Percentiles rank a stretch among this genome's conserved stretches.
Conservation (phyloP, 2,888 invertebrate genomes). For the Aphidius colemani region DNA sequence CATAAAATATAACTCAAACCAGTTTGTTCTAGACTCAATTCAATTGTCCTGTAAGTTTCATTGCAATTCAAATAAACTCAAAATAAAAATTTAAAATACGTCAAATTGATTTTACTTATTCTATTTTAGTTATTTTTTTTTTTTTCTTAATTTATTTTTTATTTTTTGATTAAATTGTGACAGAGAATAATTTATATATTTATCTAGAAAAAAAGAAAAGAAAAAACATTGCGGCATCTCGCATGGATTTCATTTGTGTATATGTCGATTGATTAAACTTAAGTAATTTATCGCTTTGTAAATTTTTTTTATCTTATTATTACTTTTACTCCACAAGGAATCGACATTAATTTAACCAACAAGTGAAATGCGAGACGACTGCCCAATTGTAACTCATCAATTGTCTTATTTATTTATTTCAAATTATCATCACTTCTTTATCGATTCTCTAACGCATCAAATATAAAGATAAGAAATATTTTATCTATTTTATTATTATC, state of each 20-base stretch:
- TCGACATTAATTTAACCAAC: conserved; percentile 36
- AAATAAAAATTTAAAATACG: background rate
- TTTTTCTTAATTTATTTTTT: too few species aligned
- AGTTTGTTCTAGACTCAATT: conserved; percentile 34
- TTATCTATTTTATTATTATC: conserved; percentile 10
- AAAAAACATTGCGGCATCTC: background rate
- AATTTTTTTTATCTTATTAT: conserved; percentile 26
- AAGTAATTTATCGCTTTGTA: conserved; percentile 38
- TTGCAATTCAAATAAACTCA: too few species aligned
- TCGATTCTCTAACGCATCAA: conserved; percentile 5
- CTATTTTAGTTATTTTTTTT: too few species aligned
- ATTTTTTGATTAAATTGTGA: background rate
- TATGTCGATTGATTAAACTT: conserved; percentile 39
- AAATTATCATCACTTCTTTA: background rate
- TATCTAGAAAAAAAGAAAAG: background rate
- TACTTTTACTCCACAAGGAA: conserved; percentile 11
- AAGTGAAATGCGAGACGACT: conserved; percentile 13
- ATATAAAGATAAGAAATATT: too few species aligned
- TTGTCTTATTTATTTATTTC: background rate
- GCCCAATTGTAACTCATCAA: conserved; percentile 14
- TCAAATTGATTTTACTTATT: too few species aligned
- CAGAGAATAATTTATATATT: background rate
- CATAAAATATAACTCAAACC: conserved; percentile 31
- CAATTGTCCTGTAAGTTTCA: background rate
- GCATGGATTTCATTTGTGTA: conserved; percentile 35